Evolutionary conservation across 2,888 invertebrate species (phyloP), one percentile per base, ranked within the genome.

Genomic region (Leptogaster cylindrica): DNA sequence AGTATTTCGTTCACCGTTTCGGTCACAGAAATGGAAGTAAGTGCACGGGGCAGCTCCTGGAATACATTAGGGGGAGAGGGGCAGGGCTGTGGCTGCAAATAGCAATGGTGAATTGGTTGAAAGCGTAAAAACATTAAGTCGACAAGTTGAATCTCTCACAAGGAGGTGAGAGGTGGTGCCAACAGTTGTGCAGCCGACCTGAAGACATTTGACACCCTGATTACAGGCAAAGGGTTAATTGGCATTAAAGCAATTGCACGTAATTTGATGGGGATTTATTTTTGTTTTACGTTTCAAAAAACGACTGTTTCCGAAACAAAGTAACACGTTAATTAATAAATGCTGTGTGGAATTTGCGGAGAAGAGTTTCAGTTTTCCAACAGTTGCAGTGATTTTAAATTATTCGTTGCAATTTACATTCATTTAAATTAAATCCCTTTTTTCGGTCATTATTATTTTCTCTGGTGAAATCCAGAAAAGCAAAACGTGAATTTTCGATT

Each of bases 1-100:
- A 25, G 16, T 48, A 25, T 48, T 48, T 48, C 48, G 48, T 48
- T 48, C 27, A 48, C 12, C n/a, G n/a, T n/a, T n/a, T n/a, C n/a
- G 48, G 48, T 48, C 25, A 48, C 48, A 8, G 48, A 25, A 48
- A 41, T 41, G 14, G 12, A 10, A 41, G 41, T 41, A n/a, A n/a
- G n/a, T n/a, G 41, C 41, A 14, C 41, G 1, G 14, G 41, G 31
- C 7, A 10, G 6, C 6, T 8, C 31, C 7, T 12, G 18, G 16
- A 41, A 5, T 16, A 7, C 39, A 6, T 39, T 6, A 18, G 14
- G 6, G 16, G 6, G 3, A 3, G 16, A 18, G 16, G 41, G 16
- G 16, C 18, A n/a, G n/a, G 41, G 41, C 41, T 8, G 31, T 31
- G 31, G 31, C 31, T 8, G 31, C 1, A 41, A 41, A 41, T 16